A percentile compares a stretch with the other conserved stretches of the same genome.
Conservation (phyloP, 2,113 vertebrate genomes). For the Electrona antarctica region DNA sequence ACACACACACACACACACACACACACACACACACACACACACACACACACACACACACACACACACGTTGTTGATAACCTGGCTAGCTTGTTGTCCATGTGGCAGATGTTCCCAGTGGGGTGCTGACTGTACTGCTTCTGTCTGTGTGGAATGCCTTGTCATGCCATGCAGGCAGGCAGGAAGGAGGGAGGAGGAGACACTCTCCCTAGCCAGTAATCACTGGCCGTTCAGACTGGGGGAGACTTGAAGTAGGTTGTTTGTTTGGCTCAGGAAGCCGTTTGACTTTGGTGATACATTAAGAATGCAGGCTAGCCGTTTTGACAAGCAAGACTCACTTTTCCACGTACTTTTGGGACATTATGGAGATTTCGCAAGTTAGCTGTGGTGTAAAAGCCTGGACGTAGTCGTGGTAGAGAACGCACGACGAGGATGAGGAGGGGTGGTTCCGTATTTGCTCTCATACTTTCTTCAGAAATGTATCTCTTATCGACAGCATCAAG, state of each 20-base stretch:
- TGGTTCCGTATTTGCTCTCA: no score
- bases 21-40: neutral
- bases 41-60: neutral
- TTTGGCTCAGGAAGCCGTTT: slow-evolving; percentile 17
- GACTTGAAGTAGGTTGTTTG: slow-evolving; percentile 17
- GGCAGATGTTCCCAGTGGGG: slow-evolving; percentile 18
- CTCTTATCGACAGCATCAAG: no score
- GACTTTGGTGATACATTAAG: slow-evolving; percentile 30
- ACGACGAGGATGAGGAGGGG: no score
- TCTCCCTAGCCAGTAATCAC: slow-evolving; percentile 6
- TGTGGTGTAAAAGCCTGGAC: no score
- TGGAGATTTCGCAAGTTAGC: no score
- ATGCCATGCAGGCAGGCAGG: slow-evolving; percentile 30
- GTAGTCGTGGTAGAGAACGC: no score
- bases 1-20: slow-evolving; percentile 1
- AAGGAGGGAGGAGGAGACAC: neutral
- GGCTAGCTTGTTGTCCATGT: neutral
- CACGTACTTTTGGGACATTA: no score
- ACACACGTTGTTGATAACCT: neutral
- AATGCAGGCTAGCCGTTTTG: slow-evolving; percentile 2
- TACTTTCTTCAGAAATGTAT: no score
- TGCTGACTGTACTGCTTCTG: slow-evolving; percentile 17
- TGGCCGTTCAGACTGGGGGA: slow-evolving; percentile 19
- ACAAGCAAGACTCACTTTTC: no score
- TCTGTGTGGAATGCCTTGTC: slow-evolving; percentile 46